These are phyloP conservation scores for Lanistes nyassanus DNA, from an alignment of 1,140 invertebrate genomes.

Conservation along the genomic window DNA sequence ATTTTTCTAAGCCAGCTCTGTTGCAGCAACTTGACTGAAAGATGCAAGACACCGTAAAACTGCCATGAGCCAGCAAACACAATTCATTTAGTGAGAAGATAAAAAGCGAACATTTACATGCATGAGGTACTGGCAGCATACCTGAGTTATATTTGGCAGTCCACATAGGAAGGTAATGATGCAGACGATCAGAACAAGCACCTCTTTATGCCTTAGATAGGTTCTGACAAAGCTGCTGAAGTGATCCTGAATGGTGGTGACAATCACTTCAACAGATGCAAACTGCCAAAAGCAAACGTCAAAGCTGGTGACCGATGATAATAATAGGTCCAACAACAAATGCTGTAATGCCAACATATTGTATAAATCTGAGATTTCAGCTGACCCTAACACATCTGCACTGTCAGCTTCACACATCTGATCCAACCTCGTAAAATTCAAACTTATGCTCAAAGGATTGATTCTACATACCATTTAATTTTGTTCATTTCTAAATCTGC, in stretches of 20 bases:
- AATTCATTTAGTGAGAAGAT: too few relatives aligned
- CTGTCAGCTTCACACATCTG: too few relatives aligned
- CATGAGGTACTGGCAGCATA: too few relatives aligned
- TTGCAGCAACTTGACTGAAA: too few relatives aligned
- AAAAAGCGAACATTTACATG: too few relatives aligned
- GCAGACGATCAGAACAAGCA: conserved; percentile 85
- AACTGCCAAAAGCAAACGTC: conserved; percentile 52
- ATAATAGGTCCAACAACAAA: not conserved
- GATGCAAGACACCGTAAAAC: too few relatives aligned
- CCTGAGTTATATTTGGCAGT: conserved; percentile 85
- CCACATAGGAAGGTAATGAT: conserved; percentile 84
- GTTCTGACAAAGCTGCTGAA: conserved; percentile 85
- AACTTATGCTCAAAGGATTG: not conserved
- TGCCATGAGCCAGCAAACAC: too few relatives aligned
- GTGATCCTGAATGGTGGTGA: conserved; percentile 90
- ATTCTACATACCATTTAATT: not conserved
- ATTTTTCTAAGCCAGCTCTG: too few relatives aligned
- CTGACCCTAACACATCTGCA: too few relatives aligned
- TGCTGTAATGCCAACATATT: too few relatives aligned
- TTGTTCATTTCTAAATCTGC: not conserved
- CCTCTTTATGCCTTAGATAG: conserved; percentile 84
- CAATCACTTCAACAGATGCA: conserved; percentile 90
- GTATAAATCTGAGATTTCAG: too few relatives aligned
- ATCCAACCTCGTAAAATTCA: too few relatives aligned
- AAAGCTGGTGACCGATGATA: not conserved